phyloP scores from a whole-genome alignment of 1,140 invertebrate species.

The Limonius californicus region DNA sequence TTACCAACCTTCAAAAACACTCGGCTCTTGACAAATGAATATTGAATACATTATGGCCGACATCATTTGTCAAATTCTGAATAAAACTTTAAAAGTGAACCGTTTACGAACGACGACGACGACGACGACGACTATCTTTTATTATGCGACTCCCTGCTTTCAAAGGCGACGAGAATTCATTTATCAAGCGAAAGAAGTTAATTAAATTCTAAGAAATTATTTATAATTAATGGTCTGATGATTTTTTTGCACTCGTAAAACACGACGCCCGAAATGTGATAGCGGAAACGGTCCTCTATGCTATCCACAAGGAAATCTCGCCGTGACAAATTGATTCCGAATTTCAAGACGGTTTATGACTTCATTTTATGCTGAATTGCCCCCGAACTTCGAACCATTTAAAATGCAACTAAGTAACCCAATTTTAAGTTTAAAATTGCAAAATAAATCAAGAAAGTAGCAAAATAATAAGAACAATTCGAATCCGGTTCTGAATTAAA shows the following conservation, averaged over 20 bases:
- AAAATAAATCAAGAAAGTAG: too few species aligned
- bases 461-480: too few species aligned
- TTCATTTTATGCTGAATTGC: too few species aligned
- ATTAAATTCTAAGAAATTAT: constrained; percentile 14
- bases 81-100: constrained; percentile 9
- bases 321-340: too few species aligned
- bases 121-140: constrained; percentile 9
- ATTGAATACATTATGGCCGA: constrained; percentile 30
- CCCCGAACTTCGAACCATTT: too few species aligned
- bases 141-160: constrained; percentile 1
- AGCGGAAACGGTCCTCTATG: too few species aligned
- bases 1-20: constrained; percentile 26
- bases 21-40: constrained; percentile 31
- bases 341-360: too few species aligned
- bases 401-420: too few species aligned
- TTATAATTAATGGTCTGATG: constrained; percentile 2
- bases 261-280: too few species aligned
- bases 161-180: constrained; percentile 2
- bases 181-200: constrained; percentile 9
- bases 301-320: too few species aligned
- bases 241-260: neutral
- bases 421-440: too few species aligned
- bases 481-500: too few species aligned
- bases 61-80: constrained; percentile 26
- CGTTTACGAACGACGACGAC: constrained; percentile 5